Evolutionary conservation across 2,113 vertebrate species (phyloP).

Genomic region (Vulpes ferrilata): DNA sequence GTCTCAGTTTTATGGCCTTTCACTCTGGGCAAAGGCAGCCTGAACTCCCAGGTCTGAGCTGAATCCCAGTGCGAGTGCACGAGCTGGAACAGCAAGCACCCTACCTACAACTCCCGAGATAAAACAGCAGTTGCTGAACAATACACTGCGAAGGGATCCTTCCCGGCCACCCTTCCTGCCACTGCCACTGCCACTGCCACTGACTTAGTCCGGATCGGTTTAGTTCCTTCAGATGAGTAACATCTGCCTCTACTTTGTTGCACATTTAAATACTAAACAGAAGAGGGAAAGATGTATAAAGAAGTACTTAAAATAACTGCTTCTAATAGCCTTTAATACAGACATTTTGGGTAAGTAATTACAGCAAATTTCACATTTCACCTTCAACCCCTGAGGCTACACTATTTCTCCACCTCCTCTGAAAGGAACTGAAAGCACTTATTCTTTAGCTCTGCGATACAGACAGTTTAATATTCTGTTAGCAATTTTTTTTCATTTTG

Average conservation of each 20-base stretch:
- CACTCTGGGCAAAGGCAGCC: conserved; percentile 90
- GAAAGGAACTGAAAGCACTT: conserved; percentile 91
- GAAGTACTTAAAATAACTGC: conserved; percentile 94
- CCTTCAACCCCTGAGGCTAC: conserved; percentile 91
- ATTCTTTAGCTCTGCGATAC: conserved; percentile 85
- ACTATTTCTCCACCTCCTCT: conserved; percentile 90
- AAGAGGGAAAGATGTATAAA: conserved; percentile 88
- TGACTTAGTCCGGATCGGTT: conserved; percentile 79
- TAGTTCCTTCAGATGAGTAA: conserved; percentile 87
- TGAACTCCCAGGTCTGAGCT: conserved; percentile 89
- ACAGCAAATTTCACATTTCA: conserved; percentile 94
- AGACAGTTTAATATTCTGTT: conserved; percentile 88
- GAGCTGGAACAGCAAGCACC: conserved; percentile 85
- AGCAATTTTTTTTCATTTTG: conserved; percentile 84
- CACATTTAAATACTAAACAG: conserved; percentile 92
- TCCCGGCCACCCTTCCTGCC: conserved; percentile 80
- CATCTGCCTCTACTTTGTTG: conserved; percentile 90
- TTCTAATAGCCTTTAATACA: conserved; percentile 95
- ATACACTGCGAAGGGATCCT: conserved; percentile 80
- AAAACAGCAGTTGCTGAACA: conserved; percentile 86
- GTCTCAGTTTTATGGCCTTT: conserved; percentile 92
- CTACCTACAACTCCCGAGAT: conserved; percentile 87
- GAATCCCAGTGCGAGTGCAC: conserved; percentile 87
- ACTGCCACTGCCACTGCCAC: conserved; percentile 83
- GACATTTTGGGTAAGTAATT: conserved; percentile 95